Evolutionary conservation across 2,888 invertebrate species (phyloP).

Genomic region (Diploptera punctata): DNA sequence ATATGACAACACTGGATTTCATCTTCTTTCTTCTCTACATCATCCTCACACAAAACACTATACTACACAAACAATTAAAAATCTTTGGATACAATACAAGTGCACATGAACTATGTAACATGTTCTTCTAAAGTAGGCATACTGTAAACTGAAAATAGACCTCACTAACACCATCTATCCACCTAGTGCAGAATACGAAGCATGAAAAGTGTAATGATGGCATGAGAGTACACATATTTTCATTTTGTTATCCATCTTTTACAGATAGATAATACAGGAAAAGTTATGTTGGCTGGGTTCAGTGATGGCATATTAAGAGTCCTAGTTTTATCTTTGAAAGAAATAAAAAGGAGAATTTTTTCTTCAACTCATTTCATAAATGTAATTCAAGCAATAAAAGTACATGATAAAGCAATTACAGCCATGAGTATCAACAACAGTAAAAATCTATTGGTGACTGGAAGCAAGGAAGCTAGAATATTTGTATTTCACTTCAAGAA

Average conservation of each 20-base stretch:
- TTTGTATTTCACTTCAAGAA: conserved; percentile 66
- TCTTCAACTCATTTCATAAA: background rate
- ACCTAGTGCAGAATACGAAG: too few species aligned
- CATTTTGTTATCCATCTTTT: conserved; percentile 30
- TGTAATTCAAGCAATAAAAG: conserved; percentile 36
- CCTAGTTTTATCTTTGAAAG: conserved; percentile 45
- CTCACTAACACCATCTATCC: too few species aligned
- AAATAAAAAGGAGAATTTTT: background rate
- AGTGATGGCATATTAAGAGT: conserved; percentile 74
- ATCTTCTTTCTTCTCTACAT: too few species aligned
- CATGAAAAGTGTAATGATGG: too few species aligned
- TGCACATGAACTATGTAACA: too few species aligned
- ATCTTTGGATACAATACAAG: too few species aligned
- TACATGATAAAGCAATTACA: conserved; percentile 60
- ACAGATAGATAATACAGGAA: conserved; percentile 68
- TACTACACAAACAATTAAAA: too few species aligned
- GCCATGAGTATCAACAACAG: conserved; percentile 65
- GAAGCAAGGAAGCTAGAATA: conserved; percentile 70
- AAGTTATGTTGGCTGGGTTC: conserved; percentile 72
- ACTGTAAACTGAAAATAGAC: too few species aligned
- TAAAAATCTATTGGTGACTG: conserved; percentile 67
- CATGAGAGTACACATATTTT: too few species aligned
- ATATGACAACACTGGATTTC: too few species aligned
- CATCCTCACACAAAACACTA: too few species aligned
- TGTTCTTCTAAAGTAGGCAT: too few species aligned